Evolutionary conservation across 1,140 invertebrate genomes (phyloP), one percentile per base, ranked within the genome.

Genomic region (Nomia melanderi): DNA sequence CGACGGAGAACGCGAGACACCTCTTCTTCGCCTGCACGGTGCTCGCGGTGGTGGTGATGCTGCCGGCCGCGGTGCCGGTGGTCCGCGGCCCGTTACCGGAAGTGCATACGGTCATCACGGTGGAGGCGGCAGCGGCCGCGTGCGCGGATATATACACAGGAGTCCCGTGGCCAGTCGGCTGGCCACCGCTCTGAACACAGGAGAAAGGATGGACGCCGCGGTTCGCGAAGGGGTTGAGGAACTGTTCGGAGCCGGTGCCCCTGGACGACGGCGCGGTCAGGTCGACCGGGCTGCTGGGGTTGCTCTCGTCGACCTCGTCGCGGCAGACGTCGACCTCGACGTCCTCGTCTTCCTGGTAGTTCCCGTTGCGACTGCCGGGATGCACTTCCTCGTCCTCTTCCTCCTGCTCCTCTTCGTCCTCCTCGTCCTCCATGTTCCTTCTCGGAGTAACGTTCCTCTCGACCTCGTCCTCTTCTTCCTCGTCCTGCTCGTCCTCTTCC

Each of bases 1-100:
- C 97, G 7, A 98, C 97, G 5, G 97, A 97, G 90, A 98, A 98
- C 0, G 96, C 96, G 63, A 97, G 91, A 59, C 94, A 92, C 85
- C 93, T 78, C 78, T 91, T 91, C 73, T 82, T 88, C 12, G 75
- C 75, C 64, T 86, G 87, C 0, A 89, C 90, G 17, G 84, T 83
- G 65, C 82, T 86, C 6, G 88, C 75, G 3, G 89, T 90, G 4
- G 88, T 88, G 23, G 87, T 91, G 47, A 88, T 88, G 60, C 81
- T 89, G 27, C 86, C 84, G 33, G 81, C 83, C 17, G 83, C 62
- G 20, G 85, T 74, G 7, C 69, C 71, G 23, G 84, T 81, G n/a
- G 79, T 87, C 11, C 84, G 81, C 2, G 83, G 60, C 31, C 76
- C 69, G 57, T 87, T 87, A 29, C 71, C 84, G 60, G 78, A 76